Conservation (phyloP, 2,888 invertebrate species). For the Cybosia mesomella region DNA sequence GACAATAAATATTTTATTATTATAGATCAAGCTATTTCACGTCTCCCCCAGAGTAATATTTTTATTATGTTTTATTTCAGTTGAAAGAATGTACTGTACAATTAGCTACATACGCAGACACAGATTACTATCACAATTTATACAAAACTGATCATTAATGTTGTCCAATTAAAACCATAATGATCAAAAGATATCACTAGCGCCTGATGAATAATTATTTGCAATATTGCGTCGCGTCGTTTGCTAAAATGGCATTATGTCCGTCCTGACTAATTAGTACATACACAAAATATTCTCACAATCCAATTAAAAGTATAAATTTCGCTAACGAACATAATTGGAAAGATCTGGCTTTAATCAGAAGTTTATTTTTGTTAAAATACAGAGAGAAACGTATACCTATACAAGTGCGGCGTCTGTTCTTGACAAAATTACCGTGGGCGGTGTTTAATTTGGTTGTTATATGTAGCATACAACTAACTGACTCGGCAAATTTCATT, state of each 20-base stretch:
- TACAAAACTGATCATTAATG: background rate
- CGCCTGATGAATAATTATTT: conserved; percentile 34
- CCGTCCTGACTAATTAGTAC: conserved; percentile 30
- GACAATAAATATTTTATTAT: too few species aligned
- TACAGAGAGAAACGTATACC: background rate
- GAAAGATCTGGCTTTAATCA: conserved; percentile 41
- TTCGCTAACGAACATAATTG: conserved; percentile 49
- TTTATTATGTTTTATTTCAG: too few species aligned
- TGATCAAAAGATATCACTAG: background rate
- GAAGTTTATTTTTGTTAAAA: conserved; percentile 27
- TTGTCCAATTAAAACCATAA: background rate
- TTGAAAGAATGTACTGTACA: background rate
- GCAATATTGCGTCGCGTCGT: conserved; percentile 25
- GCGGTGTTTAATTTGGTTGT: background rate
- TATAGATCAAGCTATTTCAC: too few species aligned
- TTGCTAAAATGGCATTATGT: conserved; percentile 11
- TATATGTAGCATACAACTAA: background rate
- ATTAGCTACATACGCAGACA: background rate
- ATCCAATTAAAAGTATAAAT: conserved; percentile 50
- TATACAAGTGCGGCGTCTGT: background rate
- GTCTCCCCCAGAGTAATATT: too few species aligned
- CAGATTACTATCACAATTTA: background rate
- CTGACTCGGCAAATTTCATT: too few species aligned
- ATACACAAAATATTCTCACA: conserved; percentile 30
- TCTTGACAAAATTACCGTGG: background rate